Evolutionary conservation across 2,888 invertebrate genomes (phyloP).

Genomic region (Clanis bilineata): DNA sequence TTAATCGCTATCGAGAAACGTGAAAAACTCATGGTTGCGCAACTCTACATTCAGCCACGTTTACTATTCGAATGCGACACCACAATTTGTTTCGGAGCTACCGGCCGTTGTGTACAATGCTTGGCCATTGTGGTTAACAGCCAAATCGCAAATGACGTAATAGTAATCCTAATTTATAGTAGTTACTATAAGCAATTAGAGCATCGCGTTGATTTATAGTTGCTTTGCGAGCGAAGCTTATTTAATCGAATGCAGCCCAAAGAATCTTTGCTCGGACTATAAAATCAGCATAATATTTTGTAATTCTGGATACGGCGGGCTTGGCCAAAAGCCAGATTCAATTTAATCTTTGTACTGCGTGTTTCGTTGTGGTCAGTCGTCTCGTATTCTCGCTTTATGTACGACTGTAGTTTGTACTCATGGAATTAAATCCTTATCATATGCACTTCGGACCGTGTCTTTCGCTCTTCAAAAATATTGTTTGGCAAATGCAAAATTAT

Average conservation of each 20-base stretch:
- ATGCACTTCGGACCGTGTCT: slow-evolving; percentile 22
- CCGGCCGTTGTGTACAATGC: neutral
- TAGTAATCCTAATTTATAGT: neutral
- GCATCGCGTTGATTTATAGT: neutral
- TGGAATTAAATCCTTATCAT: slow-evolving; percentile 53
- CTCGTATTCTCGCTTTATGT: slow-evolving; percentile 46
- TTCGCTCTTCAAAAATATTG: neutral
- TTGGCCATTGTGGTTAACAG: neutral
- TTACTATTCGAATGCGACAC: neutral
- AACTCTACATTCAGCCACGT: too few relatives aligned
- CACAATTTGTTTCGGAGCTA: neutral
- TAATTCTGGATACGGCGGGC: slow-evolving; percentile 57
- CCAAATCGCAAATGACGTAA: slow-evolving; percentile 3
- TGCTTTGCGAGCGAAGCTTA: neutral
- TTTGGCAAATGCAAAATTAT: too few relatives aligned
- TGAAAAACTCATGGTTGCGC: too few relatives aligned
- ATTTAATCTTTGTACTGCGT: slow-evolving; percentile 73
- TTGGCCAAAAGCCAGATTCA: slow-evolving; percentile 67
- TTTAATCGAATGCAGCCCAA: slow-evolving; percentile 18
- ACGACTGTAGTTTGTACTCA: slow-evolving; percentile 43
- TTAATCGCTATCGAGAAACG: too few relatives aligned
- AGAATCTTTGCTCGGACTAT: slow-evolving; percentile 38
- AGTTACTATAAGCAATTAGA: neutral
- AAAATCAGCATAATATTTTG: slow-evolving; percentile 73
- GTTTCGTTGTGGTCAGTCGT: slow-evolving; percentile 68